Conservation (phyloP, 2,113 vertebrate species). For the Shinisaurus crocodilurus region DNA sequence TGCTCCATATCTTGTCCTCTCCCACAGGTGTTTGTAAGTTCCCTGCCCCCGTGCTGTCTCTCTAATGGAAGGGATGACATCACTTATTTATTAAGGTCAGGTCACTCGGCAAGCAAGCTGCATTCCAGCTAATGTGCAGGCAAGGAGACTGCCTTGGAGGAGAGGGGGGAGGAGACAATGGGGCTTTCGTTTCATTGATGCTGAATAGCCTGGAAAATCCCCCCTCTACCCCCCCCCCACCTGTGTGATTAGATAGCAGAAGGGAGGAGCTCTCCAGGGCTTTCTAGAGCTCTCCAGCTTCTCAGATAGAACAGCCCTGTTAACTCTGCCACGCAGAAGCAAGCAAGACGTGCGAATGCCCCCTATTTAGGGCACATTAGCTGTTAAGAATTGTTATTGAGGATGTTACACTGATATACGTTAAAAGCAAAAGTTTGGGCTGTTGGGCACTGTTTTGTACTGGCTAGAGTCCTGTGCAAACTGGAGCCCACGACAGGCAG, state of each 20-base stretch:
- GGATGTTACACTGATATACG: neutral
- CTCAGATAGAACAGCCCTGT: neutral
- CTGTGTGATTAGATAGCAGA: neutral
- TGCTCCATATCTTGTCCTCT: neutral
- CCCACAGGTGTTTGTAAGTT: slow-evolving; percentile 13
- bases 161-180: neutral
- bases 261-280: slow-evolving; percentile 1
- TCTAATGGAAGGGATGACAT: slow-evolving; percentile 42
- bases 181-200: slow-evolving; percentile 1
- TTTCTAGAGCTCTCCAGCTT: slow-evolving; percentile 4
- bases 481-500: neutral
- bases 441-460: neutral
- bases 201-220: slow-evolving; percentile 23
- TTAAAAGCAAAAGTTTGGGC: neutral
- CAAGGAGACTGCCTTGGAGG: neutral
- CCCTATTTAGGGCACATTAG: neutral
- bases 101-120: slow-evolving; percentile 48
- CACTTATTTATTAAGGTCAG: slow-evolving; percentile 54
- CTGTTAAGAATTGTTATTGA: neutral
- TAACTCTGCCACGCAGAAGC: neutral
- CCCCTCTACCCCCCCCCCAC: neutral
- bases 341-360: neutral
- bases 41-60: slow-evolving; percentile 1
- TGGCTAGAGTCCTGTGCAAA: neutral
- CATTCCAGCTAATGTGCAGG: slow-evolving; percentile 50